phyloP scores from a whole-genome alignment of 1,140 invertebrate genomes.

The Leguminivora glycinivorella region DNA sequence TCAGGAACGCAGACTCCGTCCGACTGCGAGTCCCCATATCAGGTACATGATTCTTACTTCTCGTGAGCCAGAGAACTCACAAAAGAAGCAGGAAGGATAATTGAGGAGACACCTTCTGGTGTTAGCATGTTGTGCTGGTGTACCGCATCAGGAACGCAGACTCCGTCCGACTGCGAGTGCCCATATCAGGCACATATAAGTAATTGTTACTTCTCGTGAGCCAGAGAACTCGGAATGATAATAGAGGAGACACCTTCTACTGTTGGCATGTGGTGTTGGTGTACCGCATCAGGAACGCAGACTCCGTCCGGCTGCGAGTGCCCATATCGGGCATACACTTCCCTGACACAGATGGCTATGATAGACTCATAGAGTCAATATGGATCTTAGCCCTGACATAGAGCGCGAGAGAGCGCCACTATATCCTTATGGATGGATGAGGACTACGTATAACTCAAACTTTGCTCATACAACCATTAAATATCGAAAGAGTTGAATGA shows the following conservation, averaged over 20 bases:
- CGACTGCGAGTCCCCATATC: slow-evolving; percentile 92
- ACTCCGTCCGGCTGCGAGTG: slow-evolving; percentile 88
- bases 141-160: slow-evolving; percentile 87
- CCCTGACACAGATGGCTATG: too few relatives aligned
- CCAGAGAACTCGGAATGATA: neutral
- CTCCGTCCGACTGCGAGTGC: slow-evolving; percentile 88
- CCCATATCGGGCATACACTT: slow-evolving; percentile 95
- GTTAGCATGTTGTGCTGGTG: neutral
- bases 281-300: slow-evolving; percentile 86
- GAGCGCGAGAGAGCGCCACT: too few relatives aligned
- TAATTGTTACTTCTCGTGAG: too few relatives aligned
- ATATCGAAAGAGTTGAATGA: too few relatives aligned
- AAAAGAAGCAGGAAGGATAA: neutral
- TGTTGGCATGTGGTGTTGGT: neutral
- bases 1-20: slow-evolving; percentile 90
- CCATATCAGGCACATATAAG: slow-evolving; percentile 95
- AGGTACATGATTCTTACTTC: slow-evolving; percentile 82
- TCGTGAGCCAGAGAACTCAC: too few relatives aligned
- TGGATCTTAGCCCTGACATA: too few relatives aligned
- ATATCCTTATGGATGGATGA: too few relatives aligned
- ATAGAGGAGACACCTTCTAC: neutral
- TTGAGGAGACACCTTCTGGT: neutral
- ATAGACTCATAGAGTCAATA: too few relatives aligned
- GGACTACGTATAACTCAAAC: too few relatives aligned
- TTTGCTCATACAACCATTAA: too few relatives aligned